These are phyloP conservation scores for Sylvilagus bachmani DNA, from an alignment of 2,113 vertebrate genomes.

Conservation along the genomic window DNA sequence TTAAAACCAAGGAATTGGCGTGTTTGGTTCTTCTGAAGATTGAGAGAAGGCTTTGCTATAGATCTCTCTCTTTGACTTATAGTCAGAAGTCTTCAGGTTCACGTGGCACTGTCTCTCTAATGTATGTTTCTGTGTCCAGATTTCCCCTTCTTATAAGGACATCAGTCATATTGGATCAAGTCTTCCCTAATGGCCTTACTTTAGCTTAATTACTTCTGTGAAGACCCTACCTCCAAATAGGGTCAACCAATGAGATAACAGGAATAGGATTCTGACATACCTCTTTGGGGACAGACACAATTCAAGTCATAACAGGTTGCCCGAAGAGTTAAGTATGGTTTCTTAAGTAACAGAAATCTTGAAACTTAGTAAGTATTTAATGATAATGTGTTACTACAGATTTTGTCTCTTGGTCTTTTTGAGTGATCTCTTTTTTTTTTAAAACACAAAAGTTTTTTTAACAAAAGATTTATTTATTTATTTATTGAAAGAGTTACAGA, in stretches of 20 bases:
- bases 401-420: slow-evolving; percentile 12
- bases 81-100: neutral
- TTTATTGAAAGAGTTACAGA: too few species aligned
- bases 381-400: neutral
- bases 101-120: neutral
- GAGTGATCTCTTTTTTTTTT: too few species aligned
- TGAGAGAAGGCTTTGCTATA: neutral
- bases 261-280: neutral
- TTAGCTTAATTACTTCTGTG: neutral
- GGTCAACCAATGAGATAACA: neutral
- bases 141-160: neutral
- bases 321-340: neutral
- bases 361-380: neutral
- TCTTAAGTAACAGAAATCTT: neutral
- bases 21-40: neutral
- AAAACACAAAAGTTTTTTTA: too few species aligned
- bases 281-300: neutral
- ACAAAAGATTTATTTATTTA: too few species aligned
- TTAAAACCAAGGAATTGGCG: neutral
- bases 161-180: neutral
- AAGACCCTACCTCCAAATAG: neutral
- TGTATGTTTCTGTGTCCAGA: neutral
- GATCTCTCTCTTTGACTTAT: neutral
- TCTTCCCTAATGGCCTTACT: neutral
- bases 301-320: neutral